Conservation (phyloP, 37 sponge, comb jelly and placozoan genomes). For the Hexactinellida sp. region DNA sequence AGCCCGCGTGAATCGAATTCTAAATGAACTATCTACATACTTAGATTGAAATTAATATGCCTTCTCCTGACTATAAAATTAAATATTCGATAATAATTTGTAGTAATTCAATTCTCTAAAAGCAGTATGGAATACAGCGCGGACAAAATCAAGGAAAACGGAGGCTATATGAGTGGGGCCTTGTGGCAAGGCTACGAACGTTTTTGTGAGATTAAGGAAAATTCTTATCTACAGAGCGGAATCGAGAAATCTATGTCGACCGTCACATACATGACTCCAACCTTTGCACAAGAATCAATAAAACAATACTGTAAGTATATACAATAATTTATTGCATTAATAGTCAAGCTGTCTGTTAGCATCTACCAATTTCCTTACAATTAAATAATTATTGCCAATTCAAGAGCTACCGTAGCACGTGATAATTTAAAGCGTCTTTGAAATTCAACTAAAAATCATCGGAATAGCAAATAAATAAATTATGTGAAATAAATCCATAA, state of each 20-base stretch:
- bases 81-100: neutral
- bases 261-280: slow-evolving; percentile 1
- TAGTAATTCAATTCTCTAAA: neutral
- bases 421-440: no score
- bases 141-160: neutral
- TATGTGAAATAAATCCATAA: no score
- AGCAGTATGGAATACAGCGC: neutral
- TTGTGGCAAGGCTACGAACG: neutral
- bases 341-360: no score
- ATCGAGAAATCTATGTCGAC: neutral
- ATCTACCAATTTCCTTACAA: no score
- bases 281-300: neutral
- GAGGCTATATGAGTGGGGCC: neutral
- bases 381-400: no score
- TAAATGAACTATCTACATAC: neutral
- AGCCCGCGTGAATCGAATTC: neutral
- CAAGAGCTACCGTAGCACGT: no score
- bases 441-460: no score
- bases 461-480: no score
- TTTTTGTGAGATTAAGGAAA: neutral
- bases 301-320: neutral
- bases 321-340: no score
- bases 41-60: slow-evolving; percentile 10
- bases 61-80: neutral
- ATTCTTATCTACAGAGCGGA: neutral